Conservation (phyloP, 2,113 vertebrate species). For the Thymallus thymallus region DNA sequence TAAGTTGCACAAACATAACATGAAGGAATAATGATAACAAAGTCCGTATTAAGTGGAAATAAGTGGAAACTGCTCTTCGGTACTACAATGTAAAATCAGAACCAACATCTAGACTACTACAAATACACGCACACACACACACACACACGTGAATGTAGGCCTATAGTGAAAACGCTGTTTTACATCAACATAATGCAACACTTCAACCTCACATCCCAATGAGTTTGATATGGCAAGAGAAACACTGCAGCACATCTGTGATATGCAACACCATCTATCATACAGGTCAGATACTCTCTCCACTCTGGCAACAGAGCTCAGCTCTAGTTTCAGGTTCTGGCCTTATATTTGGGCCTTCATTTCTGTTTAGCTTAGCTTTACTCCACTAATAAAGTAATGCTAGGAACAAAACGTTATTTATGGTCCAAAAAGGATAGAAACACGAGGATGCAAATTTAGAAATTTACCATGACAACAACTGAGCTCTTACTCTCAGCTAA, state of each 20-base stretch:
- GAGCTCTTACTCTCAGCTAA: conserved; percentile 27
- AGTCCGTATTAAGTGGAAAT: not conserved
- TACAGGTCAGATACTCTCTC: conserved; percentile 44
- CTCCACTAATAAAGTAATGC: conserved; percentile 28
- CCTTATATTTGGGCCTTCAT: conserved; percentile 3
- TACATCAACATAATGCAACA: not conserved
- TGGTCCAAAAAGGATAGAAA: not conserved
- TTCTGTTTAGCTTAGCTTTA: conserved; percentile 13
- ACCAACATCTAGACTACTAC: too few relatives aligned
- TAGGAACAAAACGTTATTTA: conserved; percentile 55
- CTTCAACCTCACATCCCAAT: conserved; percentile 25
- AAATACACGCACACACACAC: not conserved
- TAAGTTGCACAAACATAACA: too few relatives aligned
- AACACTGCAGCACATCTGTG: conserved; percentile 61
- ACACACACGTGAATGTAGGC: too few relatives aligned
- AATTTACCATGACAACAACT: conserved; percentile 39
- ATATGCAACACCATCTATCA: conserved; percentile 40
- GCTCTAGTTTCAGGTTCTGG: not conserved
- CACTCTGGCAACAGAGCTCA: not conserved
- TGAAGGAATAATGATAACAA: not conserved
- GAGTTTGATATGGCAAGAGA: conserved; percentile 39
- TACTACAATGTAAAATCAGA: conserved; percentile 19
- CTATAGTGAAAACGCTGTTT: too few relatives aligned
- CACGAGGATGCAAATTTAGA: conserved; percentile 25
- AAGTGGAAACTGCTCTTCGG: conserved; percentile 8